Percentiles rank a stretch among this genome's conserved stretches.
These are phyloP conservation scores for Danio albolineatus DNA, from an alignment of 2,797 vertebrate genomes.

Conservation along the genomic window DNA sequence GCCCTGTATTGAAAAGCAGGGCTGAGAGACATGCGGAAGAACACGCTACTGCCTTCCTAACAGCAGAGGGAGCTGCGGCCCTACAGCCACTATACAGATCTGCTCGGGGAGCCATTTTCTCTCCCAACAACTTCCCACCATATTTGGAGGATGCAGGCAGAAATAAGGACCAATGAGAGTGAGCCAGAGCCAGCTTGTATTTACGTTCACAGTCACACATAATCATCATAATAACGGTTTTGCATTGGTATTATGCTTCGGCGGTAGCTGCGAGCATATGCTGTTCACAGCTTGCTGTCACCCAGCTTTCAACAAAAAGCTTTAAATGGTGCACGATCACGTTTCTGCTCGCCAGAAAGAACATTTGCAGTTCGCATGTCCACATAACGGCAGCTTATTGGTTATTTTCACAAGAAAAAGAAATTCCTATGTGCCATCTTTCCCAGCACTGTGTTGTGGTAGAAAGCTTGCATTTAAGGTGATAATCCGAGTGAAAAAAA, in stretches of 20 bases:
- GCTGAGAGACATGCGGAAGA: constrained; percentile 41
- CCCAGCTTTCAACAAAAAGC: constrained; percentile 52
- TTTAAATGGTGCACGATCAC: constrained; percentile 40
- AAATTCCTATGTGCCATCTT: constrained; percentile 22
- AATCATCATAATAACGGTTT: constrained; percentile 71
- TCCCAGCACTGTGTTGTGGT: constrained; percentile 32
- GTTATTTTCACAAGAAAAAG: constrained; percentile 41
- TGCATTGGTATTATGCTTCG: constrained; percentile 62
- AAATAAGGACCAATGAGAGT: constrained; percentile 63
- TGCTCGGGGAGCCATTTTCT: constrained; percentile 77
- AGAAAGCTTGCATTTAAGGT: constrained; percentile 23
- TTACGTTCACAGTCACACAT: constrained; percentile 67
- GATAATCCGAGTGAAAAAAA: constrained; percentile 39
- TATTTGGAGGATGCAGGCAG: constrained; percentile 63
- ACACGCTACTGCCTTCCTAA: constrained; percentile 55
- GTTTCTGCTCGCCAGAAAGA: constrained; percentile 40
- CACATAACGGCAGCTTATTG: constrained; percentile 21
- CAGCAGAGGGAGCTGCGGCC: constrained; percentile 73
- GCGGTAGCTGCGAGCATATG: constrained; percentile 53
- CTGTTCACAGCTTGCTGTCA: constrained; percentile 53
- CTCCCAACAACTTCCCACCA: constrained; percentile 59
- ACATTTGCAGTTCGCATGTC: constrained; percentile 27
- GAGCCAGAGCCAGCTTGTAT: constrained; percentile 67
- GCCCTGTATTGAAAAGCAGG: constrained; percentile 37
- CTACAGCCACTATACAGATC: constrained; percentile 48